phyloP scores from a whole-genome alignment of 2,797 vertebrate species.

The Merluccius polli region DNA sequence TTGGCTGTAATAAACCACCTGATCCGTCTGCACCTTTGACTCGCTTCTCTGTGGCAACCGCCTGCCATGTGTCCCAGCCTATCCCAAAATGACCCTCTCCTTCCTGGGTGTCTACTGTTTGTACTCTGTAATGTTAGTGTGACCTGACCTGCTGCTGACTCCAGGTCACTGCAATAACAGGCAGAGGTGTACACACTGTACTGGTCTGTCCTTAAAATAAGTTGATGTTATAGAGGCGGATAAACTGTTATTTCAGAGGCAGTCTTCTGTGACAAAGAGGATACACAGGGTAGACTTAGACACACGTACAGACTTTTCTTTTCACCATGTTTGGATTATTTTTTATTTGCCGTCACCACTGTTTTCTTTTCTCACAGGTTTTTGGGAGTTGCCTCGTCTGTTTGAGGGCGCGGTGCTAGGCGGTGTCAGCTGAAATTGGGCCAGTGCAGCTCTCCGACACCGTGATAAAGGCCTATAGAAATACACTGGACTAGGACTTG shows the following conservation, averaged over 20 bases:
- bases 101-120: conserved; percentile 27
- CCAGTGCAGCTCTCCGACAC: not conserved
- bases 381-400: not conserved
- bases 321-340: not conserved
- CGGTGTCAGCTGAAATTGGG: not conserved
- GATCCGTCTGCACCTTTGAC: conserved; percentile 47
- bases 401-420: not conserved
- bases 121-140: conserved; percentile 25
- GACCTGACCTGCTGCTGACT: conserved; percentile 11
- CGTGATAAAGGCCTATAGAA: conserved; percentile 1
- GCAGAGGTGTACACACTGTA: conserved; percentile 22
- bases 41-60: conserved; percentile 33
- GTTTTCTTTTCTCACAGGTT: not conserved
- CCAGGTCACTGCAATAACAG: conserved; percentile 18
- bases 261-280: not conserved
- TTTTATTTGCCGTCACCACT: not conserved
- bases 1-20: conserved; percentile 14
- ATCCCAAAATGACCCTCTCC: conserved; percentile 33
- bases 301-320: not conserved
- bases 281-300: not conserved
- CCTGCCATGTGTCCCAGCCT: conserved; percentile 34
- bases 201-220: not conserved
- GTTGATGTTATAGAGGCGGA: not conserved
- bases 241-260: not conserved
- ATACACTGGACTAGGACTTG: not conserved